A percentile compares a stretch with the other conserved stretches of the same genome.
Conservation (phyloP, 2,113 vertebrate genomes). For the Bubalus kerabau region DNA sequence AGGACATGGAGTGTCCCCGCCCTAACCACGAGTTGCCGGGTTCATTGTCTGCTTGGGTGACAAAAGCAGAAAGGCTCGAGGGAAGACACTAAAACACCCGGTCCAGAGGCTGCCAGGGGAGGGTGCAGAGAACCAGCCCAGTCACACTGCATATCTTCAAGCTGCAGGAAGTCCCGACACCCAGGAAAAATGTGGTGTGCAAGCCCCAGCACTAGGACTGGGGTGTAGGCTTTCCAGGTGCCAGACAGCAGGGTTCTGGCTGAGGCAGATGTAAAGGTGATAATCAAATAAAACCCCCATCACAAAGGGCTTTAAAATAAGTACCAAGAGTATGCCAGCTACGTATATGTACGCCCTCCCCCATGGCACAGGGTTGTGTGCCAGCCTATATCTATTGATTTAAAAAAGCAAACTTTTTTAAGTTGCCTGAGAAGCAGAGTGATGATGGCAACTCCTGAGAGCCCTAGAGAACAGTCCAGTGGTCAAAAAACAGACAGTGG, state of each 20-base stretch:
- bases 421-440: not conserved
- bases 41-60: not conserved
- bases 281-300: not conserved
- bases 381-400: not conserved
- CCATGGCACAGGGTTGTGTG: not conserved
- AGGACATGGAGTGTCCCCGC: not conserved
- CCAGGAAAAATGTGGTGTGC: not conserved
- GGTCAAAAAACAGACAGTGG: not conserved
- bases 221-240: not conserved
- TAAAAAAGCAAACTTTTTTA: not conserved
- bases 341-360: rapidly evolving
- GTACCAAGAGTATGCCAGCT: not conserved
- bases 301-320: not conserved
- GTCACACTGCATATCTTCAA: constrained; percentile 10
- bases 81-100: not conserved
- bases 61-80: not conserved
- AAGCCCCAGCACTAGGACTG: not conserved
- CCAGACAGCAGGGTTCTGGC: constrained; percentile 39
- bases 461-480: not conserved
- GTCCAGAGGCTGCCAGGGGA: rapidly evolving
- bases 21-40: not conserved
- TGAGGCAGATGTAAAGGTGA: constrained; percentile 18
- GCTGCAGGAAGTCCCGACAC: not conserved
- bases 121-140: not conserved
- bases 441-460: not conserved